These are phyloP conservation scores for Oryzias dopingdopingensis DNA, from an alignment of 2,797 vertebrate species.

Conservation along the genomic window DNA sequence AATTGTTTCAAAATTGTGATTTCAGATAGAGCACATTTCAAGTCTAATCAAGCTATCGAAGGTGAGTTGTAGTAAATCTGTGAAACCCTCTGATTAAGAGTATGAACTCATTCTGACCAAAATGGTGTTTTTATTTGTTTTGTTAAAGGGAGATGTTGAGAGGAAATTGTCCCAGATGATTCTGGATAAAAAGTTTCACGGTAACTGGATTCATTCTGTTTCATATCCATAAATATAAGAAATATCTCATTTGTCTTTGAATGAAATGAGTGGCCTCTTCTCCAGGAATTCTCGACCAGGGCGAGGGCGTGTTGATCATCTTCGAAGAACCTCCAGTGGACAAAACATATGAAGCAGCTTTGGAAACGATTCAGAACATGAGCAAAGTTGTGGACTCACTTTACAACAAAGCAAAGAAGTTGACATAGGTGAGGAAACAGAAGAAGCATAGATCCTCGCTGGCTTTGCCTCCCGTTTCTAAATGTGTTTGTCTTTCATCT, in stretches of 20 bases:
- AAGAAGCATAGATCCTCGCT: accelerated
- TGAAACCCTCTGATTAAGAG: no score
- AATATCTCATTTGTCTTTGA: no score
- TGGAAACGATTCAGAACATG: constrained; percentile 99
- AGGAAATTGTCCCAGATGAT: constrained; percentile 99
- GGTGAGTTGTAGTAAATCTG: constrained; percentile 69
- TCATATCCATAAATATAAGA: no score
- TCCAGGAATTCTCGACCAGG: constrained; percentile 97
- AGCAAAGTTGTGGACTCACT: constrained; percentile 99
- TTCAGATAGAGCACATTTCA: constrained; percentile 96
- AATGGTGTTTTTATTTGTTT: constrained; percentile 1
- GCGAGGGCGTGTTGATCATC: constrained; percentile 97
- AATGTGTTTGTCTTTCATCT: constrained; percentile 4
- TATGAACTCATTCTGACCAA: no score
- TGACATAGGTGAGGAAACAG: constrained; percentile 88
- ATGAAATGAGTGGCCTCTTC: not conserved
- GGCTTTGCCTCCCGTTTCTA: not conserved
- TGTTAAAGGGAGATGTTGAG: constrained; percentile 89
- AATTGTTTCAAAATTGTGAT: constrained; percentile 2
- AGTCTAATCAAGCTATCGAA: constrained; percentile 96
- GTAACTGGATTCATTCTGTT: constrained; percentile 68
- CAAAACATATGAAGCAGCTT: constrained; percentile 97
- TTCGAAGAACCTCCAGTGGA: constrained; percentile 98
- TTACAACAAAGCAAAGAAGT: constrained; percentile 99
- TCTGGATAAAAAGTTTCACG: constrained; percentile 98